A percentile compares a stretch with the other conserved stretches of the same genome.
Conservation (phyloP, 2,113 vertebrate species). For the Salminus brasiliensis region DNA sequence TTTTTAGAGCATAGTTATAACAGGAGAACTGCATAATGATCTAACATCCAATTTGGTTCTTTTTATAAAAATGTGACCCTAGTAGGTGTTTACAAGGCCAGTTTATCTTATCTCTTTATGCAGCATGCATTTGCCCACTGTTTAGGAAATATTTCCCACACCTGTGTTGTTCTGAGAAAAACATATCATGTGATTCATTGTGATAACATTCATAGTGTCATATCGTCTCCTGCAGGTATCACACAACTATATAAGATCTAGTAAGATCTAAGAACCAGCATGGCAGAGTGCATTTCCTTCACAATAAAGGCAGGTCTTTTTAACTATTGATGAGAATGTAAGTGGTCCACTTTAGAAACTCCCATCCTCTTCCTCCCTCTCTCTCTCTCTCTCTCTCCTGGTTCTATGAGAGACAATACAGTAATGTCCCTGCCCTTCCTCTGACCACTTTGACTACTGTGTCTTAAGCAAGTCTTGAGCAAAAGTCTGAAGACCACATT, state of each 20-base stretch:
- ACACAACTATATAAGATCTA: neutral
- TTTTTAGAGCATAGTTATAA: too few species aligned
- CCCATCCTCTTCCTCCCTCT: conserved; percentile 40
- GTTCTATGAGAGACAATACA: conserved; percentile 44
- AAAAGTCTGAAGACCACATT: neutral
- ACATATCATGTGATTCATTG: neutral
- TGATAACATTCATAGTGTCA: neutral
- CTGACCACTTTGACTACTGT: conserved; percentile 12
- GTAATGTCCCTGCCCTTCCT: conserved; percentile 23
- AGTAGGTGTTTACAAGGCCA: too few species aligned
- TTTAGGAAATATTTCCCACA: neutral
- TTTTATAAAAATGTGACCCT: too few species aligned
- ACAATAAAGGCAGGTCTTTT: conserved; percentile 62
- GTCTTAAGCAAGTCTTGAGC: too few species aligned
- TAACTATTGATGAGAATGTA: conserved; percentile 78
- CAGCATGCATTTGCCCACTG: too few species aligned
- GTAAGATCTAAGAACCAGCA: neutral
- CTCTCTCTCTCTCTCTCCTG: too few species aligned
- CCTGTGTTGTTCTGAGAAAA: neutral
- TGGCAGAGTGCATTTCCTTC: conserved; percentile 41
- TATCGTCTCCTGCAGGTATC: neutral
- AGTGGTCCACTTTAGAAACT: conserved; percentile 73
- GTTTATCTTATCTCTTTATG: neutral
- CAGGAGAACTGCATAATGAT: too few species aligned
- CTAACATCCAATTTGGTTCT: too few species aligned